Evolutionary conservation across 2,113 vertebrate species (phyloP), one percentile per base, ranked within the genome.

Genomic region (Corapipo altera): DNA sequence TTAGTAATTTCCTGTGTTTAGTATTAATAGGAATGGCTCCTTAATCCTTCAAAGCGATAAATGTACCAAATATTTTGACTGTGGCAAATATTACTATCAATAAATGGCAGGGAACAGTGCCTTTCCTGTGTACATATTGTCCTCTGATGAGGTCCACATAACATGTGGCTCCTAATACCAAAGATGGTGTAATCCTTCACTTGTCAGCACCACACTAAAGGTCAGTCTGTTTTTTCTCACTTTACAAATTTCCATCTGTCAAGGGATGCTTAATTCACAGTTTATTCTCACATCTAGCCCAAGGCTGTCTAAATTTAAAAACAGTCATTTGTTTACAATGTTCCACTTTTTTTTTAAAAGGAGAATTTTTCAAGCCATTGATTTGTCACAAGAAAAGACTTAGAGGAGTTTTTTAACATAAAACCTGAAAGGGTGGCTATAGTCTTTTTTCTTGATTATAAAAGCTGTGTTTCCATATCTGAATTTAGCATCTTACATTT

Each of bases 141-240:
- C 95, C 74, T 94, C 84, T 92, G 91, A 95, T 93, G 94, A 92
- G 94, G 93, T 94, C 96, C 95, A 91, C 59, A 74, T 81, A 97
- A 93, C 96, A 96, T 89, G 94, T 94, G 93, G 43, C 85, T 94
- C 48, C 81, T 78, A 96, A 97, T 87, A 85, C 86, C 90, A 90
- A 88, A 89, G 91, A 88, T 65, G 78, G 61, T 94, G 95, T 97
- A 97, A 97, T 97, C 71, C 94, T 95, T 95, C 89, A 94, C 96
- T 97, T 97, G 95, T 97, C 94, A 97, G 96, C 91, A 94, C 92
- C 21, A 48, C 78, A 83, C 79, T 92, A 92, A 95, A 96, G 95
- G 95, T 97, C 95, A 96, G 94, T 97, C 98, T 98, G 98, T 67
- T 97, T 92, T 98, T 98, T 97, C 94, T 98, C 98, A 98, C 96